phyloP scores from a whole-genome alignment of 2,113 vertebrate genomes.

The Pelobates fuscus region DNA sequence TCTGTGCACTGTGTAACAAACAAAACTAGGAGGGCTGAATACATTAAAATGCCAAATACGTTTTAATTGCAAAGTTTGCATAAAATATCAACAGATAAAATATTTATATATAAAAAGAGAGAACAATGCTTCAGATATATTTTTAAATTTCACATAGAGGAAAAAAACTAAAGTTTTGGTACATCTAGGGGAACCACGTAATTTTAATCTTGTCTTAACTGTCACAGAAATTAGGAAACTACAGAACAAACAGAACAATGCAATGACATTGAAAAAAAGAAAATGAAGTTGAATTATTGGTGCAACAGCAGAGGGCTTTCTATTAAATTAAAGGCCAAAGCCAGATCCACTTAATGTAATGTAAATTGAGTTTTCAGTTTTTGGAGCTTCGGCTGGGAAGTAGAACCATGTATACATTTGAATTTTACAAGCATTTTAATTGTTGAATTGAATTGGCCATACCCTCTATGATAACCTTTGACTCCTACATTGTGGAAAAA shows the following conservation, averaged over 20 bases:
- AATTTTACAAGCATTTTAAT: slow-evolving; percentile 7
- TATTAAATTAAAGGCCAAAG: slow-evolving; percentile 18
- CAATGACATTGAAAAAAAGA: slow-evolving; percentile 7
- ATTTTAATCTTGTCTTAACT: neutral
- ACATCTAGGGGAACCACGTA: neutral
- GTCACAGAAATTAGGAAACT: neutral
- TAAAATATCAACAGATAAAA: too few relatives aligned
- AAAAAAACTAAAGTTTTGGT: neutral
- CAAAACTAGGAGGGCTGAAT: too few relatives aligned
- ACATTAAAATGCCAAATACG: too few relatives aligned
- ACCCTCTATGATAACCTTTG: neutral
- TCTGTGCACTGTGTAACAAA: too few relatives aligned
- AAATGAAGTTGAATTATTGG: neutral
- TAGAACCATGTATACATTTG: slow-evolving; percentile 2
- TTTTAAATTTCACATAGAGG: too few relatives aligned
- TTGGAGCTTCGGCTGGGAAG: neutral
- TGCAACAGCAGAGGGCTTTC: neutral
- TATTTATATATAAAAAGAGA: too few relatives aligned
- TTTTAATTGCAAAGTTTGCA: too few relatives aligned
- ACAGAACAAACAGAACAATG: slow-evolving; percentile 14
- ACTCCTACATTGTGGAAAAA: neutral
- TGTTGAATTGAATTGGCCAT: neutral
- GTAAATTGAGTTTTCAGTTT: slow-evolving; percentile 4
- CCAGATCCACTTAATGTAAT: slow-evolving; percentile 15
- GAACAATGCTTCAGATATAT: too few relatives aligned